These are phyloP conservation scores for Rhinichthys osculus DNA, from an alignment of 2,797 vertebrate species.

Conservation along the genomic window DNA sequence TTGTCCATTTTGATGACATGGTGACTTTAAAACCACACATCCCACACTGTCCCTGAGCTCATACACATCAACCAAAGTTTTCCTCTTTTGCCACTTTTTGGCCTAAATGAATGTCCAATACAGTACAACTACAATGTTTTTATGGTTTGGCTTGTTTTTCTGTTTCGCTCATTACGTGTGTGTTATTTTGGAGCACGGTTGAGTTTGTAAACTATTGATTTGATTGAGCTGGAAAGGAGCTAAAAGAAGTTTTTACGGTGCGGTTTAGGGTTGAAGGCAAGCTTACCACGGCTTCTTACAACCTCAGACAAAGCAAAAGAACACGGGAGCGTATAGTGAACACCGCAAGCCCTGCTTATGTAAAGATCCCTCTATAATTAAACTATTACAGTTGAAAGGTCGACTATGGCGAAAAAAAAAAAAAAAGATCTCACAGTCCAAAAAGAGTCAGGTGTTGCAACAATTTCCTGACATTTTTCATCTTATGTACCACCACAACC, in stretches of 20 bases:
- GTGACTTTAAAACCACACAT: slow-evolving; percentile 73
- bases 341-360: slow-evolving; percentile 37
- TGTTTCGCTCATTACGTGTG: slow-evolving; percentile 30
- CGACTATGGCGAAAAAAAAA: not conserved
- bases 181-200: slow-evolving; percentile 49
- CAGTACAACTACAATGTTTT: not conserved
- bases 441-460: slow-evolving; percentile 27
- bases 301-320: slow-evolving; percentile 55
- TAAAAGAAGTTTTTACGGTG: slow-evolving; percentile 37
- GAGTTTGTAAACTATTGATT: slow-evolving; percentile 67
- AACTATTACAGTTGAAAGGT: slow-evolving; percentile 55
- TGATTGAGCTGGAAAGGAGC: slow-evolving; percentile 24
- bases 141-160: slow-evolving; percentile 7
- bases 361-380: slow-evolving; percentile 64
- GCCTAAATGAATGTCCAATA: not conserved
- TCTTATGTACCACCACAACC: not conserved
- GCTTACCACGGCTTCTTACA: slow-evolving; percentile 63
- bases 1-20: slow-evolving; percentile 44
- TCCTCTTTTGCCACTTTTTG: slow-evolving; percentile 34
- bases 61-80: slow-evolving; percentile 56
- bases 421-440: not conserved
- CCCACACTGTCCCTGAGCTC: slow-evolving; percentile 59
- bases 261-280: slow-evolving; percentile 60
- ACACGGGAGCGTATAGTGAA: slow-evolving; percentile 34
- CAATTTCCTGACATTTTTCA: not conserved